These are phyloP conservation scores for Pseudotriccus pelzelni DNA, from an alignment of 2,797 vertebrate genomes.

Conservation along the genomic window DNA sequence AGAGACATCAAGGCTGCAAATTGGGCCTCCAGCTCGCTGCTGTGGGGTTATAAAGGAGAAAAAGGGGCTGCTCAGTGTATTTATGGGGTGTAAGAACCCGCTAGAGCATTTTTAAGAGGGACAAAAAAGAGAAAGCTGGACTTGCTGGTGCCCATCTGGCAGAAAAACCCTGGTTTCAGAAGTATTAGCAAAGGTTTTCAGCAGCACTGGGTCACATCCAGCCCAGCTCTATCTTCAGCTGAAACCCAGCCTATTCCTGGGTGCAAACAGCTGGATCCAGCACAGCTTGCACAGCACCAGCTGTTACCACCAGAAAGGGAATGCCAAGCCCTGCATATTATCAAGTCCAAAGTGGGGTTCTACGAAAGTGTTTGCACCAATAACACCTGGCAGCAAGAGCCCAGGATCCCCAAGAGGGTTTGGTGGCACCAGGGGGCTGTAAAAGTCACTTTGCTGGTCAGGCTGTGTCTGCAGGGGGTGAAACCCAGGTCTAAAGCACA, in stretches of 20 bases:
- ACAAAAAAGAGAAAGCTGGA: not conserved
- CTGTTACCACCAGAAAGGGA: not conserved
- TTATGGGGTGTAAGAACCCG: accelerated
- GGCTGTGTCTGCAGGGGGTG: not conserved
- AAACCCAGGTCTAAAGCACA: accelerated
- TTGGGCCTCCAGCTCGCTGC: not conserved
- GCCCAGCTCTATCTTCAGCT: not conserved
- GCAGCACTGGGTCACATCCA: not conserved
- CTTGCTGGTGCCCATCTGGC: not conserved
- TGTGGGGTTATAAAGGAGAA: not conserved
- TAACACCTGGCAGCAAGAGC: not conserved
- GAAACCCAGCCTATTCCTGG: not conserved
- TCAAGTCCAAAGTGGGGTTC: not conserved
- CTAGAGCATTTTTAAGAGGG: not conserved
- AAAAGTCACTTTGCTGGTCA: not conserved
- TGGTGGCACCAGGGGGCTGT: not conserved
- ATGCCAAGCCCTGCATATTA: accelerated
- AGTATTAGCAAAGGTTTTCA: not conserved
- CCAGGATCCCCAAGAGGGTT: not conserved
- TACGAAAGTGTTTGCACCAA: not conserved
- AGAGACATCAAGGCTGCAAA: not conserved
- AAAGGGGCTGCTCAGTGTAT: not conserved
- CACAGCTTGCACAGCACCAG: not conserved
- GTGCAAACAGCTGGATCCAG: not conserved
- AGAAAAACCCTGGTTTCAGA: not conserved